phyloP scores from a whole-genome alignment of 1,140 invertebrate species.

The Drosophila subobscura region DNA sequence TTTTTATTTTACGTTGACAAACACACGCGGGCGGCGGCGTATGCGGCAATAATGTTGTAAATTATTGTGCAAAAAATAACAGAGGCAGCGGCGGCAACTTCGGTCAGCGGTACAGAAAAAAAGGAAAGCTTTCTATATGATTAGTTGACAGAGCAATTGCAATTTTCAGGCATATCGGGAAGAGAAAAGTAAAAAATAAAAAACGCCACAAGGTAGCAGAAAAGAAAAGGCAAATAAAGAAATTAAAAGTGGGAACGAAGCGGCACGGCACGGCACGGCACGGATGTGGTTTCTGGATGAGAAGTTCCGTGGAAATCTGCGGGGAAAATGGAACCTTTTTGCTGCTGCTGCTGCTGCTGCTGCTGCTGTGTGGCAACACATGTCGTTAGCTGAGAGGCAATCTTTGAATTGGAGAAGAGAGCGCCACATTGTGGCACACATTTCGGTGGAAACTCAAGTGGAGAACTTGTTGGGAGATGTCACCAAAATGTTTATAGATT shows the following conservation, averaged over 20 bases:
- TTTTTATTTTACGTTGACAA: constrained; percentile 58
- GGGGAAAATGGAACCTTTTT: no score
- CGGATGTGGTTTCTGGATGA: no score
- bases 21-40: constrained; percentile 55
- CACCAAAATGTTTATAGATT: no score
- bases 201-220: constrained; percentile 23
- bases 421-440: no score
- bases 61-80: constrained; percentile 60
- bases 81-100: constrained; percentile 4
- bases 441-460: no score
- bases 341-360: no score
- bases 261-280: no score
- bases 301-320: no score
- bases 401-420: no score
- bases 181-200: not conserved
- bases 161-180: constrained; percentile 21
- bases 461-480: no score
- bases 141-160: constrained; percentile 64
- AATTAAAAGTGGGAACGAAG: not conserved
- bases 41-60: constrained; percentile 74
- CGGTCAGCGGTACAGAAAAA: constrained; percentile 1
- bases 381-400: no score
- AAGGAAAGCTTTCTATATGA: constrained; percentile 69
- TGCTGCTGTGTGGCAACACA: no score
- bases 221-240: constrained; percentile 39